Evolutionary conservation across 2,113 vertebrate species (phyloP), one percentile per base, ranked within the genome.

Genomic region (Dissostichus mawsoni): DNA sequence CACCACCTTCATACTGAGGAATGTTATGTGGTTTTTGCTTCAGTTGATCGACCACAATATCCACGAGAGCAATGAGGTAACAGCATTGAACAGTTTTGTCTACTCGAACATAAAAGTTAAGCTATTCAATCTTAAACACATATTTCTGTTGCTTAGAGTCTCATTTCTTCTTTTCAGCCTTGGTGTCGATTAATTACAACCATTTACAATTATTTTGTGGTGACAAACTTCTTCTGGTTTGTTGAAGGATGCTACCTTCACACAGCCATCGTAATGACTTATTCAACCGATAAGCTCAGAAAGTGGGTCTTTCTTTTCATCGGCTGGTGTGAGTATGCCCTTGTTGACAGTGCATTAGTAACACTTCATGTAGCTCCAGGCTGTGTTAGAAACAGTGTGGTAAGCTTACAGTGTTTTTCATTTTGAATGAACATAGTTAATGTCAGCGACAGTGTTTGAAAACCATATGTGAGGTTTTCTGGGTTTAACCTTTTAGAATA

Each of bases 191-290:
- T 98, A 41, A 95, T 99, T 78, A 99, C 97, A 2, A 97, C 97
- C 2, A 91, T 98, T 90, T 99, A 98, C 94, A 99, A 99, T 92
- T 99, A 99, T 78, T 99, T 99, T 73, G 96, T 99, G 95, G 98
- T 99, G 91, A 99, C 98, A 41, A 99, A 99, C 90, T 99, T 99
- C 90, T 99, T 99, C 94, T 99, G 98, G 98, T 99, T 99, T 69
- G 98, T 97, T 51, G 98, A 99, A 90, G 98, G 98, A 77, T 99
- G 98, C 89, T 99, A 99, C 91, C 96, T 99, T 33, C 98, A 99
- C 92, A 99, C 97, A 0, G 98, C 98, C 50, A 97, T 99, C 11
- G 98, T 98, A 59, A 97, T 99, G 98, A 98, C 98, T n/a, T 99
- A 99, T 80, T 99, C 98, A 47, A 99, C 98, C 0, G 97, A 99